Conservation (phyloP, 2,888 invertebrate species). For the Phytoseiulus persimilis region DNA sequence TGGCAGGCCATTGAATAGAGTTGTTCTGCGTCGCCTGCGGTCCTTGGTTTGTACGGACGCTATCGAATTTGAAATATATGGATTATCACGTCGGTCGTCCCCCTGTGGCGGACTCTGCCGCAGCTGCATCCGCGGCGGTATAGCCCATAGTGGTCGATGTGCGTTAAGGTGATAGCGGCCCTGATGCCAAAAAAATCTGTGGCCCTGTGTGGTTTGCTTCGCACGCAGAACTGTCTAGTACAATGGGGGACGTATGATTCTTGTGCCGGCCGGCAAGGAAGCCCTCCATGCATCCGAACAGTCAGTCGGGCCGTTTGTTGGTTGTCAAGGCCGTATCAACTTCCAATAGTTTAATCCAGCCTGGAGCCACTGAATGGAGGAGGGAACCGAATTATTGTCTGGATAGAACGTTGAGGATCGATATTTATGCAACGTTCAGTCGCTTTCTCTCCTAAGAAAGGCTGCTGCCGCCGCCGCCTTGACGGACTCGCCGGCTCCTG, state of each 20-base stretch:
- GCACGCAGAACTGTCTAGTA: not conserved
- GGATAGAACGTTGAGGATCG: not conserved
- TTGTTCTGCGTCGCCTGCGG: too few species aligned
- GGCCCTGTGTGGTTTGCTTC: not conserved
- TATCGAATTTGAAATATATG: too few species aligned
- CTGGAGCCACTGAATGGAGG: not conserved
- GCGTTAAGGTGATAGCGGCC: not conserved
- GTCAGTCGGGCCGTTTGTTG: not conserved
- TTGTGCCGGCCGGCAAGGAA: not conserved
- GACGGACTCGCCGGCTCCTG: not conserved
- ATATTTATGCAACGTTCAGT: not conserved
- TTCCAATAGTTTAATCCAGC: conserved; percentile 5
- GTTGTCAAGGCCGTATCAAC: not conserved
- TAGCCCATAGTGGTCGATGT: not conserved
- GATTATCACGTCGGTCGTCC: too few species aligned
- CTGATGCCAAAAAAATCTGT: not conserved
- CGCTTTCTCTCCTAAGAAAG: not conserved
- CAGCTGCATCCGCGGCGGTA: too few species aligned
- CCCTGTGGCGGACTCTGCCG: not conserved
- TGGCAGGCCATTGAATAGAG: too few species aligned
- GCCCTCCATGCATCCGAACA: not conserved
- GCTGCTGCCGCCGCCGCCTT: not conserved
- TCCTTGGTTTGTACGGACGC: too few species aligned
- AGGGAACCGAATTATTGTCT: not conserved
- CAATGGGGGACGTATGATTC: not conserved